Evolutionary conservation across 35 echinoderm and acorn worm genomes (phyloP).

Genomic region (Apostichopus parvimensis): DNA sequence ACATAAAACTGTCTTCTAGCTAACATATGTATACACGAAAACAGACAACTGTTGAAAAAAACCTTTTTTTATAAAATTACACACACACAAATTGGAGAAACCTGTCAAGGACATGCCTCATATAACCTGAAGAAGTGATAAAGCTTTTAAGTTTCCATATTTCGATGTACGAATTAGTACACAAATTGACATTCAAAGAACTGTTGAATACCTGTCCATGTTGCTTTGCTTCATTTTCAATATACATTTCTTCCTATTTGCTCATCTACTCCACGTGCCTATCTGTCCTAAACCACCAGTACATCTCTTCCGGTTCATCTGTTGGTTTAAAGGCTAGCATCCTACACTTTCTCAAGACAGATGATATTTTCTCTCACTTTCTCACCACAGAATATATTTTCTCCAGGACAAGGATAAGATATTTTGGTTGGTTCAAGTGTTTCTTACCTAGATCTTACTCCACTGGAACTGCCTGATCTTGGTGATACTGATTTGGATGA

Average conservation of each 20-base stretch:
- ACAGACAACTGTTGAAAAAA: background rate
- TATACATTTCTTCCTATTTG: too few species aligned
- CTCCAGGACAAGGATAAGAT: background rate
- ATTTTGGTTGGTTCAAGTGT: background rate
- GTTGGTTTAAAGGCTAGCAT: too few species aligned
- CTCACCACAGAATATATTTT: background rate
- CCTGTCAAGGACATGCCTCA: too few species aligned
- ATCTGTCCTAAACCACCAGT: too few species aligned
- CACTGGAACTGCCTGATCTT: constrained; percentile 64
- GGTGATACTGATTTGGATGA: constrained; percentile 71
- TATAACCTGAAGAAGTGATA: too few species aligned
- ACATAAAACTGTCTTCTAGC: background rate
- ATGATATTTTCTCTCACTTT: background rate
- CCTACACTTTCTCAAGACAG: background rate
- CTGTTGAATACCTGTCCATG: too few species aligned
- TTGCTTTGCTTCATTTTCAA: too few species aligned
- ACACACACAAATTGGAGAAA: background rate
- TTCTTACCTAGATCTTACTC: constrained; percentile 67
- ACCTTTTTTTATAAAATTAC: background rate
- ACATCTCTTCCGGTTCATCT: too few species aligned
- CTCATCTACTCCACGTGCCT: too few species aligned
- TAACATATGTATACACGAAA: background rate
- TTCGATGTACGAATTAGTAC: too few species aligned
- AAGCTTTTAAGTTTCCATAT: too few species aligned
- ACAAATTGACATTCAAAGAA: too few species aligned